These are phyloP conservation scores for Gryon sp. DNA, from an alignment of 1,140 invertebrate genomes.

Conservation along the genomic window DNA sequence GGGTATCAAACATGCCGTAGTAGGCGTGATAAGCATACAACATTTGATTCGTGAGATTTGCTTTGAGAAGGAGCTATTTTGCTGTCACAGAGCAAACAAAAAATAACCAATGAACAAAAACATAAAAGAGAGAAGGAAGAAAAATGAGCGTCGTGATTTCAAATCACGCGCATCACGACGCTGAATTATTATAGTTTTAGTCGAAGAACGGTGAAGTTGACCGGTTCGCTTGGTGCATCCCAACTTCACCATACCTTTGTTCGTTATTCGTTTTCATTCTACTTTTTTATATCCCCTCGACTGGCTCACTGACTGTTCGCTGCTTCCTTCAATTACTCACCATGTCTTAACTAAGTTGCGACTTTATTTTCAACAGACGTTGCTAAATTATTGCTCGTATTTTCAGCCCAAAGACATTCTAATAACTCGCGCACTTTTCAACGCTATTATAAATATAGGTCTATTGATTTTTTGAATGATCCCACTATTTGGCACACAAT, in stretches of 20 bases:
- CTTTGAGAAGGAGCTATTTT: conserved; percentile 51
- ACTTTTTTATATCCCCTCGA: conserved; percentile 35
- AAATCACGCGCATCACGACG: conserved; percentile 60
- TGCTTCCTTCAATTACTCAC: conserved; percentile 17
- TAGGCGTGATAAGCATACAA: conserved; percentile 64
- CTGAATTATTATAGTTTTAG: conserved; percentile 56
- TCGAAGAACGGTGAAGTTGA: conserved; percentile 41
- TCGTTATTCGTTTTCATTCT: conserved; percentile 37
- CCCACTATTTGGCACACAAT: too few relatives aligned
- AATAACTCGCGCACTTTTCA: too few relatives aligned
- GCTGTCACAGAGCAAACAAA: conserved; percentile 54
- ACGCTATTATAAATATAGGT: too few relatives aligned
- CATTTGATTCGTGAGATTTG: conserved; percentile 48
- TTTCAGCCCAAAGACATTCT: too few relatives aligned
- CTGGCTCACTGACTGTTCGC: too few relatives aligned
- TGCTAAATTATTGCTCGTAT: too few relatives aligned
- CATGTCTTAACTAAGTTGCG: conserved; percentile 34
- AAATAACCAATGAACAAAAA: too few relatives aligned
- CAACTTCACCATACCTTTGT: conserved; percentile 38
- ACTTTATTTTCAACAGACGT: conserved; percentile 4
- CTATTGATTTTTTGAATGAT: too few relatives aligned
- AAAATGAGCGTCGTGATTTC: conserved; percentile 39
- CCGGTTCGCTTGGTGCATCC: conserved; percentile 23
- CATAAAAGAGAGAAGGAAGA: too few relatives aligned
- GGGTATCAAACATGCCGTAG: conserved; percentile 41